Conservation (phyloP, 2,888 invertebrate genomes). For the Frankliniella fusca region DNA sequence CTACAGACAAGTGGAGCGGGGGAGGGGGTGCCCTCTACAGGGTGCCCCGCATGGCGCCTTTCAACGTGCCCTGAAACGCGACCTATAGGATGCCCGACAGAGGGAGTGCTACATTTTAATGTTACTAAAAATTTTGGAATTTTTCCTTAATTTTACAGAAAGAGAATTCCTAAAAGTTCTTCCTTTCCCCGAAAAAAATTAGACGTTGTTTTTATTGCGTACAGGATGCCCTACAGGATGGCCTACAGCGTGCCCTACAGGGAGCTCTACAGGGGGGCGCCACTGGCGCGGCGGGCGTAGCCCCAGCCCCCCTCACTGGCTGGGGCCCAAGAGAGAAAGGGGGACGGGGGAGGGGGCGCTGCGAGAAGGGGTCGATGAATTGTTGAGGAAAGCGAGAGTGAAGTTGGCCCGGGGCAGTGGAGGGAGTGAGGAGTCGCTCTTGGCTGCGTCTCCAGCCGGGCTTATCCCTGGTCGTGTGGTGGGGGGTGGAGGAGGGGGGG, state of each 20-base stretch:
- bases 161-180: neutral
- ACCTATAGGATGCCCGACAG: no score
- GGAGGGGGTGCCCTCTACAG: neutral
- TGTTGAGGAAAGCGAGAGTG: conserved; percentile 7
- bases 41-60: no score
- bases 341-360: neutral
- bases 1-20: no score
- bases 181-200: no score
- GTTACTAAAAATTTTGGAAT: no score
- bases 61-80: no score
- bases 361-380: conserved; percentile 13
- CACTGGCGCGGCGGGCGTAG: neutral
- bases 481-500: neutral
- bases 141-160: no score
- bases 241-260: no score
- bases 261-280: neutral
- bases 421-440: neutral
- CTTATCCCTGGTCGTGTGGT: neutral
- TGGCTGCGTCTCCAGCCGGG: neutral
- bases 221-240: neutral
- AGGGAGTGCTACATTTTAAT: no score
- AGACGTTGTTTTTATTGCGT: no score
- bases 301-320: neutral
- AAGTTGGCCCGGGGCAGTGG: neutral
- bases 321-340: neutral